These are phyloP conservation scores for Octonoba sinensis DNA, from an alignment of 2,888 invertebrate genomes.

Conservation along the genomic window DNA sequence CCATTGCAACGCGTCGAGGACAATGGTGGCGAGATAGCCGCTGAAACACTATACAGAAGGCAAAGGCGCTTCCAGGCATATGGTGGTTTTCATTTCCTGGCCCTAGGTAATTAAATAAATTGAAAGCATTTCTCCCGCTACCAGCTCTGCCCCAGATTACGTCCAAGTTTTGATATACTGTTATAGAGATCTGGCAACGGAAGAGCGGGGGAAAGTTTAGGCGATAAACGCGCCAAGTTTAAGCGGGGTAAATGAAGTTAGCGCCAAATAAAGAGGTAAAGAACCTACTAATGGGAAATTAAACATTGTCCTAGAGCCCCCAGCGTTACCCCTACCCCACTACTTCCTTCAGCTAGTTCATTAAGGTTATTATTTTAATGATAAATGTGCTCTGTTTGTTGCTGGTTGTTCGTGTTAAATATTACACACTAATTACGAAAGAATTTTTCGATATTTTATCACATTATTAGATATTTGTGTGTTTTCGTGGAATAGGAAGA, in stretches of 20 bases:
- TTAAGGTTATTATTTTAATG: slow-evolving; percentile 64
- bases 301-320: slow-evolving; percentile 62
- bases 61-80: slow-evolving; percentile 14
- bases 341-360: slow-evolving; percentile 61
- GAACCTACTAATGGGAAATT: slow-evolving; percentile 64
- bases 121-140: slow-evolving; percentile 52
- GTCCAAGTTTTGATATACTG: slow-evolving; percentile 63
- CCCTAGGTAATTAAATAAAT: slow-evolving; percentile 62
- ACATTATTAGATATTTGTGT: slow-evolving; percentile 58
- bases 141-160: slow-evolving; percentile 53
- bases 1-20: slow-evolving; percentile 33
- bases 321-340: slow-evolving; percentile 8
- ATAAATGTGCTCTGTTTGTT: slow-evolving; percentile 61
- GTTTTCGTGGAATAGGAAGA: slow-evolving; percentile 30
- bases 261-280: slow-evolving; percentile 64
- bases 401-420: slow-evolving; percentile 60
- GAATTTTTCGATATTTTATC: slow-evolving; percentile 64
- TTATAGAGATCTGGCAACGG: slow-evolving; percentile 62
- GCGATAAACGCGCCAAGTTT: slow-evolving; percentile 62
- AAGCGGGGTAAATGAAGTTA: slow-evolving; percentile 62
- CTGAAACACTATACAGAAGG: slow-evolving; percentile 35
- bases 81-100: slow-evolving; percentile 64
- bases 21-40: slow-evolving; percentile 21
- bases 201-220: slow-evolving; percentile 48
- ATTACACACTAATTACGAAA: slow-evolving; percentile 61